phyloP scores from a whole-genome alignment of 2,888 invertebrate species.

The Agrilus cyanescens region DNA sequence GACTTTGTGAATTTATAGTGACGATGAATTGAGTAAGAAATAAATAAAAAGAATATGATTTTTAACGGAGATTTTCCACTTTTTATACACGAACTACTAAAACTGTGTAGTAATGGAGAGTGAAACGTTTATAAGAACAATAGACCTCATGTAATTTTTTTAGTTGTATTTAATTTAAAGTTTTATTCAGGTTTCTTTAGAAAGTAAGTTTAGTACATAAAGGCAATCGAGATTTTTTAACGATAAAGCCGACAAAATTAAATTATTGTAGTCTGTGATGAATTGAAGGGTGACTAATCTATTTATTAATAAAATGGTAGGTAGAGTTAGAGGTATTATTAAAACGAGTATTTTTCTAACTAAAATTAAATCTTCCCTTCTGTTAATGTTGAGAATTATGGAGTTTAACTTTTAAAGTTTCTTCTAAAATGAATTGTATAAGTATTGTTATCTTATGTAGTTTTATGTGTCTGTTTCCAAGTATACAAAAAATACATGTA shows the following conservation, averaged over 20 bases:
- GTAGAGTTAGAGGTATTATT: conserved; percentile 30
- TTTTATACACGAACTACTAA: background rate
- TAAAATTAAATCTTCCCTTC: conserved; percentile 28
- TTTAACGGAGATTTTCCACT: background rate
- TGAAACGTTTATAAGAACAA: too few relatives aligned
- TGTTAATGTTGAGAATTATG: conserved; percentile 28
- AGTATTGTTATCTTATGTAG: conserved; percentile 30
- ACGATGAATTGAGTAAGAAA: too few relatives aligned
- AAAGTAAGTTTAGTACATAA: conserved; percentile 13
- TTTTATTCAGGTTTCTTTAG: conserved; percentile 14
- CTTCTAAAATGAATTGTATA: conserved; percentile 24
- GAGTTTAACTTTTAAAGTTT: conserved; percentile 29
- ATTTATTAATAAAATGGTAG: conserved; percentile 32
- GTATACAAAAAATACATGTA: conserved; percentile 28
- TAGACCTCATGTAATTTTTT: background rate
- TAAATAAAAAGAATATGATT: too few relatives aligned
- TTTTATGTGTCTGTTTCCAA: conserved; percentile 23
- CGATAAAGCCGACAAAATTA: conserved; percentile 22
- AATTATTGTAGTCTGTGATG: conserved; percentile 37
- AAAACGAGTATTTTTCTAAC: conserved; percentile 33
- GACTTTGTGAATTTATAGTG: too few relatives aligned
- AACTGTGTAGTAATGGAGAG: background rate
- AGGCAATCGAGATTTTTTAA: conserved; percentile 12
- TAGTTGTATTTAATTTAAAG: conserved; percentile 10
- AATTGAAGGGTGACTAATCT: conserved; percentile 36